Percentiles rank a stretch among this genome's conserved stretches.
Evolutionary conservation across 1,140 invertebrate species (phyloP).

Genomic region (Patella vulgata): DNA sequence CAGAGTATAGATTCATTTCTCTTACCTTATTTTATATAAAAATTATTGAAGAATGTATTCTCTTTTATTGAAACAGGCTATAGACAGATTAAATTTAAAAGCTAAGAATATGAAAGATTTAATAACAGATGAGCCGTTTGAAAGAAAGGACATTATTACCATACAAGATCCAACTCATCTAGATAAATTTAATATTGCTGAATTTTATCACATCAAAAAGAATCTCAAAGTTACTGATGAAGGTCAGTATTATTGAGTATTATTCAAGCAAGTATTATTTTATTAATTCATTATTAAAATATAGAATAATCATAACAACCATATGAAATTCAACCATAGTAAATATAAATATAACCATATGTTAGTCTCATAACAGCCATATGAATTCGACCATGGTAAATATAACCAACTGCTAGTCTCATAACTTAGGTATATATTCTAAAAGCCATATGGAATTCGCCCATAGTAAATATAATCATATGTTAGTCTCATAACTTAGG

Average conservation of each 20-base stretch:
- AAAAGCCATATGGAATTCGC: too few relatives aligned
- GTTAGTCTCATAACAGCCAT: too few relatives aligned
- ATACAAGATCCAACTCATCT: constrained; percentile 91
- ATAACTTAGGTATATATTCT: too few relatives aligned
- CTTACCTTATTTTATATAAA: too few relatives aligned
- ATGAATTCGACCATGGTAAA: too few relatives aligned
- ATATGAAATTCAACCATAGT: too few relatives aligned
- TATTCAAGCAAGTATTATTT: too few relatives aligned
- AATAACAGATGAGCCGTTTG: constrained; percentile 89
- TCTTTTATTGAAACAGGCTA: constrained; percentile 72
- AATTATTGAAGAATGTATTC: constrained; percentile 7
- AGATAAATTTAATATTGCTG: constrained; percentile 93
- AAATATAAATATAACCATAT: too few relatives aligned
- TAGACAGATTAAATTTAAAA: constrained; percentile 97
- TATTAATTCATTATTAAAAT: not conserved
- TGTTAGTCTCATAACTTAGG: too few relatives aligned
- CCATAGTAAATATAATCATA: too few relatives aligned
- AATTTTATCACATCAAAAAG: constrained; percentile 96
- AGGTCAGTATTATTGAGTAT: constrained; percentile 40
- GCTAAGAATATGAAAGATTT: constrained; percentile 94
- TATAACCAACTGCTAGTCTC: too few relatives aligned
- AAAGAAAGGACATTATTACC: constrained; percentile 91
- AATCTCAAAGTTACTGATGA: constrained; percentile 87
- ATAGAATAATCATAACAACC: constrained; percentile 6
- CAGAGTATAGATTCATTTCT: too few relatives aligned